Evolutionary conservation across 2,113 vertebrate genomes (phyloP), one percentile per base, ranked within the genome.

Genomic region (Heloderma charlesbogerti): DNA sequence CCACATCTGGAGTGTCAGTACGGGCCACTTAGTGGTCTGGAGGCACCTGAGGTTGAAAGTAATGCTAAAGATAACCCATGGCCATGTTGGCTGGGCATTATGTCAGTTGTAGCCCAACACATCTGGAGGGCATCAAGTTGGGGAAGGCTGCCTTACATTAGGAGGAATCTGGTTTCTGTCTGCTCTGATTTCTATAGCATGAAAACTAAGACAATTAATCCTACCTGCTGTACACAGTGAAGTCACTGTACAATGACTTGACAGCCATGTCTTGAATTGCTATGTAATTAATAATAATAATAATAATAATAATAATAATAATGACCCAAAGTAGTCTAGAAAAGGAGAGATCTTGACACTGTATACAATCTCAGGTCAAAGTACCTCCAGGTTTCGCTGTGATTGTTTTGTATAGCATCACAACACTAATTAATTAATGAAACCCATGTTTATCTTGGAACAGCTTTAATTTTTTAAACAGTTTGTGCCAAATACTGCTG

Each of bases 381-480:
- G 40, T 66, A 80, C 72, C 84, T 75, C n/a, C 13, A 90, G 60
- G 60, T 84, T 86, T 67, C 20, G 74, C 80, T 79, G 74, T 22
- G 57, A 20, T 22, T 18, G 57, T 88, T 88, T 88, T n/a, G 87
- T 75, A 40, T 27, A 87, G 2, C 16, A 88, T 85, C 87, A 37
- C 91, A 87, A 72, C 3, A 82, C 78, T 89, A 54, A 81, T 86
- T 92, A 74, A 87, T 89, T 94, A 94, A 93, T 78, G 92, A 94
- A 93, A 87, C 45, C 43, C 84, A 92, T 66, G 78, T 91, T 94
- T 94, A 94, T 85, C 86, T 79, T 60, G 43, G 66, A 89, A 75
- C 72, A 87, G 90, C 80, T 91, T 93, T 93, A 66, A 88, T 90
- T 90, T 93, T 80, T 78, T 83, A 94, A 95, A 88, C 75, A 90